phyloP scores from a whole-genome alignment of 2,888 invertebrate genomes.

The Amphipoea oculea region DNA sequence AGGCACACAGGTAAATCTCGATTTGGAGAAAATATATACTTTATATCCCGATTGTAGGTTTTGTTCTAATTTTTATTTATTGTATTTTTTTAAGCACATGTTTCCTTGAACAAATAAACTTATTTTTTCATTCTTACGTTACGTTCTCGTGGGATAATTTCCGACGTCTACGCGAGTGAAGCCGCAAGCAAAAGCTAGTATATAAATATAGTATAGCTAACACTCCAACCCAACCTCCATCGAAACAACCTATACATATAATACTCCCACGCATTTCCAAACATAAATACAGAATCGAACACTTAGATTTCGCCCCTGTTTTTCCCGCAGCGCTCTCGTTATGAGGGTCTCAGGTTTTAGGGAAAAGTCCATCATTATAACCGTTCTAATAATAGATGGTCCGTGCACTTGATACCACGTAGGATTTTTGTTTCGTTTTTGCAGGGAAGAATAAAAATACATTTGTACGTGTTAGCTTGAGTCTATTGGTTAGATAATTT shows the following conservation, averaged over 20 bases:
- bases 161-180: background rate
- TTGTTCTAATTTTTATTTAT: too few relatives aligned
- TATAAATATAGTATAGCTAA: background rate
- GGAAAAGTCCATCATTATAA: slow-evolving; percentile 17
- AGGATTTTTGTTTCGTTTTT: background rate
- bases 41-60: background rate
- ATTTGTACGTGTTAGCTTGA: background rate
- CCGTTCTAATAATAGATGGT: slow-evolving; percentile 26
- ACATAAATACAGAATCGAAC: slow-evolving; percentile 8
- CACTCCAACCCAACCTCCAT: too few relatives aligned
- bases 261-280: background rate
- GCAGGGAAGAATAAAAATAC: background rate
- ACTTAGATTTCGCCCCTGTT: background rate
- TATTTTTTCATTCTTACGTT: too few relatives aligned
- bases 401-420: slow-evolving; percentile 5
- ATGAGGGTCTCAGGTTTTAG: slow-evolving; percentile 23
- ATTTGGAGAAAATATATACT: background rate
- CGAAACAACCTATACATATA: background rate
- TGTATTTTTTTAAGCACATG: too few relatives aligned
- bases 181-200: background rate
- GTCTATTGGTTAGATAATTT: background rate
- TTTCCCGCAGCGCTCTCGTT: slow-evolving; percentile 22
- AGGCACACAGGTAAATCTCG: background rate
- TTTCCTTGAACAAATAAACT: too few relatives aligned
- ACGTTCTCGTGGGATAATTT: background rate